These are phyloP conservation scores for Dinocampus coccinellae DNA, from an alignment of 2,888 invertebrate genomes.

Conservation along the genomic window DNA sequence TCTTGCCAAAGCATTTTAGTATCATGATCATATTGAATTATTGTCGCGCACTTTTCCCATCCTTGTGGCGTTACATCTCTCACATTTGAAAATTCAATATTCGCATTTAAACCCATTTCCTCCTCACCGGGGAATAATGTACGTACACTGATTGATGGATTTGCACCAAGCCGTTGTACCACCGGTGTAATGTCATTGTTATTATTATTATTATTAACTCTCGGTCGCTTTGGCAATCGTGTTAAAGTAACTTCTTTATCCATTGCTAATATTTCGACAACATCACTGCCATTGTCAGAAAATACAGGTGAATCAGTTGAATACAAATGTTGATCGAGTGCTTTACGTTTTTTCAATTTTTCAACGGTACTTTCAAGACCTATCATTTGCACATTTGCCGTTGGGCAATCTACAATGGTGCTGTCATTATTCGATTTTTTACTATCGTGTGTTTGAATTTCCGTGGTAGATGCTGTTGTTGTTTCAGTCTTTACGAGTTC, in stretches of 20 bases:
- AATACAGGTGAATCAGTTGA: slow-evolving; percentile 46
- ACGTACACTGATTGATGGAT: slow-evolving; percentile 86
- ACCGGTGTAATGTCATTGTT: slow-evolving; percentile 74
- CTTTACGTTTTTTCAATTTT: slow-evolving; percentile 65
- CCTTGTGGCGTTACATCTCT: slow-evolving; percentile 84
- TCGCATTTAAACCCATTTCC: slow-evolving; percentile 82
- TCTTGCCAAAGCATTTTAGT: slow-evolving; percentile 86
- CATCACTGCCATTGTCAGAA: slow-evolving; percentile 52
- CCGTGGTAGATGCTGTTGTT: slow-evolving; percentile 45
- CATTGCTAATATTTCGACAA: slow-evolving; percentile 69
- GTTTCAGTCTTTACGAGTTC: slow-evolving; percentile 53
- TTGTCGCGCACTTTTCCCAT: slow-evolving; percentile 85
- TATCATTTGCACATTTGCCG: slow-evolving; percentile 53
- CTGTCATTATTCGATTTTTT: not conserved
- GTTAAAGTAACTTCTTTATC: slow-evolving; percentile 76
- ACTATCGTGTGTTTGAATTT: slow-evolving; percentile 45
- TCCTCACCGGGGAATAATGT: slow-evolving; percentile 87
- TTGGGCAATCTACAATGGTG: slow-evolving; percentile 42
- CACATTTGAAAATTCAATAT: slow-evolving; percentile 80
- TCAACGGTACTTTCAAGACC: slow-evolving; percentile 63
- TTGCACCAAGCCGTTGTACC: slow-evolving; percentile 79
- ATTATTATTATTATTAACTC: slow-evolving; percentile 70
- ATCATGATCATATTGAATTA: slow-evolving; percentile 86
- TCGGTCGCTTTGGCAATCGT: slow-evolving; percentile 69
- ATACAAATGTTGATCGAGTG: slow-evolving; percentile 57